phyloP scores from a whole-genome alignment of 2,888 invertebrate genomes.

The Dichetophora obliterata region DNA sequence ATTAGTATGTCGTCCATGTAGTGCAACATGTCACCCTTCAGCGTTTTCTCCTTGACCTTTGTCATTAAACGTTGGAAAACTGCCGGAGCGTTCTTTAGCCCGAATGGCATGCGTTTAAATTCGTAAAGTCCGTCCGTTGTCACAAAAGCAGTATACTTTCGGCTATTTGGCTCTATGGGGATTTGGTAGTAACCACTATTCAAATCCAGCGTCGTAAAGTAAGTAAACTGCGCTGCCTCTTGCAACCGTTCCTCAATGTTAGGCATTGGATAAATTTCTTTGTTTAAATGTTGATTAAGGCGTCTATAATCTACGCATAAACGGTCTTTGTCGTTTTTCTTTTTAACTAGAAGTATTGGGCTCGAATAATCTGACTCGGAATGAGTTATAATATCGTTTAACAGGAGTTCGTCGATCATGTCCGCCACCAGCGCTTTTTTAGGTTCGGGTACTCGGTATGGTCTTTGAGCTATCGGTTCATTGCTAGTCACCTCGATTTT shows the following conservation, averaged over 20 bases:
- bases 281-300: conserved; percentile 39
- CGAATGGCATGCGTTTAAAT: conserved; percentile 36
- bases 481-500: conserved; percentile 37
- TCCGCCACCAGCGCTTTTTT: conserved; percentile 35
- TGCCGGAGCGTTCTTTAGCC: conserved; percentile 39
- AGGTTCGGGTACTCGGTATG: conserved; percentile 44
- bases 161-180: not conserved
- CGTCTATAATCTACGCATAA: conserved; percentile 42
- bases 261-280: conserved; percentile 43
- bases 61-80: conserved; percentile 37
- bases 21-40: not conserved
- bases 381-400: conserved; percentile 42
- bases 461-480: conserved; percentile 31
- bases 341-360: conserved; percentile 45
- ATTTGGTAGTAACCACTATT: conserved; percentile 34
- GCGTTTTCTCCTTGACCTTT: not conserved
- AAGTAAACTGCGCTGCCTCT: conserved; percentile 34
- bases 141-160: conserved; percentile 22
- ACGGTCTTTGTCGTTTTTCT: conserved; percentile 43
- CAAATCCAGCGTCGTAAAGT: conserved; percentile 30
- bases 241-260: conserved; percentile 46
- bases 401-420: conserved; percentile 42
- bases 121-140: conserved; percentile 33
- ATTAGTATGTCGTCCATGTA: conserved; percentile 38
- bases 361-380: conserved; percentile 45